Percentiles rank a stretch among this genome's conserved stretches.
phyloP scores from a whole-genome alignment of 1,140 invertebrate species.

The Ditylenchus dipsaci region DNA sequence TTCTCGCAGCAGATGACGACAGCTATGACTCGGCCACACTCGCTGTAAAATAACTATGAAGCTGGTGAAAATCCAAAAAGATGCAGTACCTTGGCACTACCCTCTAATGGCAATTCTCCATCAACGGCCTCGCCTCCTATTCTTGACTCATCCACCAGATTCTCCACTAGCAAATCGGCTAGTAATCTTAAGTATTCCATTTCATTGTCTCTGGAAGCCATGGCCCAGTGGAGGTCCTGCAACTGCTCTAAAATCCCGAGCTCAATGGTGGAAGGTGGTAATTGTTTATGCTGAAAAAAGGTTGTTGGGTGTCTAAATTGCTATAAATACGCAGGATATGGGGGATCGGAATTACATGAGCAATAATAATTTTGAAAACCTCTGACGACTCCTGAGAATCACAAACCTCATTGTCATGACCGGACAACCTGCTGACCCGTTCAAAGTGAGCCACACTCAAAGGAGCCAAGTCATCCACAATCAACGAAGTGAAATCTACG shows the following conservation, averaged over 20 bases:
- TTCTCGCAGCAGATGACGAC: constrained; percentile 45
- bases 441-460: constrained; percentile 34
- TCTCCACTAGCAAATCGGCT: constrained; percentile 33
- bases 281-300: neutral
- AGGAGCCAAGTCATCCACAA: constrained; percentile 35
- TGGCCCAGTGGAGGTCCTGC: constrained; percentile 37
- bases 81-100: neutral
- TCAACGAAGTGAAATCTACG: constrained; percentile 26
- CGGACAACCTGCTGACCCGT: constrained; percentile 17
- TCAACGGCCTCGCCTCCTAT: constrained; percentile 35
- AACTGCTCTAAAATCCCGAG: constrained; percentile 17
- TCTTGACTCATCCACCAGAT: constrained; percentile 30
- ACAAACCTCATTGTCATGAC: too few relatives aligned
- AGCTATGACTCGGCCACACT: constrained; percentile 41
- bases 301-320: too few relatives aligned
- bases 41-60: neutral
- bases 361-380: too few relatives aligned
- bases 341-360: too few relatives aligned
- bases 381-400: too few relatives aligned
- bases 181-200: constrained; percentile 29
- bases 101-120: constrained; percentile 17
- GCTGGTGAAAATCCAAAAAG: neutral
- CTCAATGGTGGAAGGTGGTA: constrained; percentile 20
- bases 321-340: too few relatives aligned
- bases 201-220: constrained; percentile 31